Evolutionary conservation across 2,113 vertebrate genomes (phyloP).

Genomic region (Corythaixoides concolor): DNA sequence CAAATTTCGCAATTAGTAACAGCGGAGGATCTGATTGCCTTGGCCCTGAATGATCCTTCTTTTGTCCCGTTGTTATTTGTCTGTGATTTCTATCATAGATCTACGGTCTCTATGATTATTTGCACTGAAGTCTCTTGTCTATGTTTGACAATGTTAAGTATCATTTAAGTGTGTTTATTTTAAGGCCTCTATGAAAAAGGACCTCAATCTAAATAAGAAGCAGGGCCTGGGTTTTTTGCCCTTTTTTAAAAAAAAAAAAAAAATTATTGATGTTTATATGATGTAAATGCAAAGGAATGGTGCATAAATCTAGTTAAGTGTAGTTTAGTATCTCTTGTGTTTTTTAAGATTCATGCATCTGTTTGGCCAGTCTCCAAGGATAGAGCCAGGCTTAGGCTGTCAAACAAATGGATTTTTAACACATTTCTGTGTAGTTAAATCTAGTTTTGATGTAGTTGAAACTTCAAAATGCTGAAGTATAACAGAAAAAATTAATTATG

Average conservation of each 20-base stretch:
- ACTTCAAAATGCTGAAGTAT: neutral
- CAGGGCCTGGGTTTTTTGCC: neutral
- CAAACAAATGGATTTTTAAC: conserved; percentile 24
- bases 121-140: neutral
- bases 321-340: neutral
- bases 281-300: neutral
- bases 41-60: neutral
- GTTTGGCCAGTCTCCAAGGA: neutral
- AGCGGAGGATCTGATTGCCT: neutral
- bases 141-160: conserved; percentile 48
- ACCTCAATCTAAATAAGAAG: neutral
- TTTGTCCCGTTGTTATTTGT: neutral
- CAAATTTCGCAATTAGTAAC: neutral
- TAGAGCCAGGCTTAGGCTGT: neutral
- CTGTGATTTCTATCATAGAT: neutral
- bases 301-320: conserved; percentile 20
- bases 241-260: neutral
- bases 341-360: neutral
- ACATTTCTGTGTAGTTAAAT: neutral
- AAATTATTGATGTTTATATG: neutral
- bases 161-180: conserved; percentile 49
- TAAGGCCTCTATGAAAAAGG: neutral
- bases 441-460: neutral
- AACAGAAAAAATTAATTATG: neutral
- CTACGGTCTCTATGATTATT: neutral